These are phyloP conservation scores for Cranoglanis bouderius DNA, from an alignment of 2,113 vertebrate genomes.

Conservation along the genomic window DNA sequence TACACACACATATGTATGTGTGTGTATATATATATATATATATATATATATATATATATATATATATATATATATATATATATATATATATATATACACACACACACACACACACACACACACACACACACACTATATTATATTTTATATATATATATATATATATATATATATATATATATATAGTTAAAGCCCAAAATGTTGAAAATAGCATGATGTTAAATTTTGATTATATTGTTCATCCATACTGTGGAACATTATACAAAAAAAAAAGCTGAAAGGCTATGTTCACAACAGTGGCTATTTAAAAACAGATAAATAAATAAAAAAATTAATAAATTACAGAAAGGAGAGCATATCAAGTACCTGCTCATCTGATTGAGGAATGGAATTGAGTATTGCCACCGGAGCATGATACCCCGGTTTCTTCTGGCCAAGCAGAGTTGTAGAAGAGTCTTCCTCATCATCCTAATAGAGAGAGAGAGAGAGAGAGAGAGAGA, in stretches of 20 bases:
- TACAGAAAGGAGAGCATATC: no score
- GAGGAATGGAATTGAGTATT: conserved; percentile 95
- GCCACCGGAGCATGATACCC: conserved; percentile 97
- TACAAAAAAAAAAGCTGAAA: background rate
- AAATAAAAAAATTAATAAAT: no score
- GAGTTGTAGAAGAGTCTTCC: conserved; percentile 90
- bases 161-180: no score
- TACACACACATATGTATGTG: no score
- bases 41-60: no score
- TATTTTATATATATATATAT: no score
- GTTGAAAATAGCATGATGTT: background rate
- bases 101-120: no score
- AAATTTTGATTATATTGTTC: background rate
- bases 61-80: no score
- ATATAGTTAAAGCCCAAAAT: background rate
- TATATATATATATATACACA: no score
- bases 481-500: background rate
- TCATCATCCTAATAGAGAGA: conserved; percentile 85
- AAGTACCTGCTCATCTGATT: conserved; percentile 92
- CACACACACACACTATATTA: no score
- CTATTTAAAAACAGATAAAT: background rate
- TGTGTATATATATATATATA: no score
- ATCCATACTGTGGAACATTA: background rate
- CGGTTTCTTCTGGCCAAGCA: conserved; percentile 95
- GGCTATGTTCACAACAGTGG: no score